Base-by-base conservation (phyloP, 2,797 vertebrate genomes). In the Clarias pachynema region DNA sequence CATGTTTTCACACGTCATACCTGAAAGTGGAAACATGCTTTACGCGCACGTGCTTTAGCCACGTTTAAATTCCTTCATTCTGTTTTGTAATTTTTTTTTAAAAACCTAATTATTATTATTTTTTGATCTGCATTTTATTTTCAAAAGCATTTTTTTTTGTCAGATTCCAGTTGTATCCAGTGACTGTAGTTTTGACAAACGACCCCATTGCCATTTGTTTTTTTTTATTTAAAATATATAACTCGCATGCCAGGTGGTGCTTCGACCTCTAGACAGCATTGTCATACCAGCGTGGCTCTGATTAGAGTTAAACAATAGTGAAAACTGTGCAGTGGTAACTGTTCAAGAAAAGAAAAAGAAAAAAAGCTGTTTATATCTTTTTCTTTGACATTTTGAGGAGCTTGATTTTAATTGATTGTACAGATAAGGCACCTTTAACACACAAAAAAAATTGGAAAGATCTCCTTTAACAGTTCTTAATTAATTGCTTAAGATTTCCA, bases 291-390 rank as follows among this genome's bases (percentile, higher is more conserved):
- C 87, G 88, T 86, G 90, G 84, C 86, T 95, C 95, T 95, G 96
- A 95, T 95, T 95, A 95, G 94, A 85, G 59, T 92, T 90, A 92
- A 95, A 93, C 69, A 82, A 89, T 86, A 92, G 57, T 18, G 5
- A 94, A 95, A 96, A 95, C 95, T 97, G 96, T 96, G 95, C 96
- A 97, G 96, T 96, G 96, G 96, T 96, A 96, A 96, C 95, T 96
- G 96, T 97, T 96, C 94, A 93, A 87, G 84, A 87, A 66, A 40
- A 29, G 26, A 10, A 66, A 29, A 65, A 15, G 29, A 56, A 31
- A 31, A 44, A 69, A 10, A 34, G 26, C 18, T 56, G 26, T 77
- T 59, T 59, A 29, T 0, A 53, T 6, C 1, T 12, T 68, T 84
- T 78, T 82, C 44, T 73, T n/a, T 88, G 69, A 88, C 86, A 89